These are phyloP conservation scores for Drusus annulatus DNA, from an alignment of 1,140 invertebrate genomes.

Conservation along the genomic window DNA sequence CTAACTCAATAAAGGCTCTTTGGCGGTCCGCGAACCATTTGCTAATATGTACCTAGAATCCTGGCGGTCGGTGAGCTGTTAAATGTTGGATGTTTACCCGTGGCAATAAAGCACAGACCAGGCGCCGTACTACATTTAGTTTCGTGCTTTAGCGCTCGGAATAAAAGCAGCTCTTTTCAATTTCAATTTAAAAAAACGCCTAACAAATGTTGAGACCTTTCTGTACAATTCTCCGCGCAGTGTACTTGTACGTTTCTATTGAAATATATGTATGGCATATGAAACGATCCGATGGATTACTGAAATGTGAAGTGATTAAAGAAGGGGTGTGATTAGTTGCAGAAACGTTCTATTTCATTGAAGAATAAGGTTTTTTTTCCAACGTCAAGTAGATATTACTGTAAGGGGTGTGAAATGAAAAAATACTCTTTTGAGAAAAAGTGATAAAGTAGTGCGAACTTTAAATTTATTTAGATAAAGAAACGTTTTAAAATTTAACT, in stretches of 20 bases:
- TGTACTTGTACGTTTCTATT: background rate
- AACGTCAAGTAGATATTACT: background rate
- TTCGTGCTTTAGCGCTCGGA: background rate
- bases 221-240: background rate
- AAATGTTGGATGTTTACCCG: background rate
- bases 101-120: conserved; percentile 8
- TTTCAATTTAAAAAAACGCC: conserved; percentile 14
- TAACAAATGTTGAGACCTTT: conserved; percentile 17
- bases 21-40: conserved; percentile 37
- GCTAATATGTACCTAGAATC: conserved; percentile 12
- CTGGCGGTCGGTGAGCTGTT: too few relatives aligned
- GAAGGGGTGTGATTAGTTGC: background rate
- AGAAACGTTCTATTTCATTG: background rate
- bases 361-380: background rate
- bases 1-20: conserved; percentile 47
- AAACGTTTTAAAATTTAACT: too few relatives aligned
- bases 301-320: conserved; percentile 1
- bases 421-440: too few relatives aligned
- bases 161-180: background rate
- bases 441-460: too few relatives aligned
- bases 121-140: background rate
- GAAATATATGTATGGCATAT: conserved; percentile 14
- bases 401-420: too few relatives aligned
- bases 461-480: too few relatives aligned
- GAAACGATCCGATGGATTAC: background rate